phyloP scores from a whole-genome alignment of 2,888 invertebrate species.

The Teinopalpus imperialis region DNA sequence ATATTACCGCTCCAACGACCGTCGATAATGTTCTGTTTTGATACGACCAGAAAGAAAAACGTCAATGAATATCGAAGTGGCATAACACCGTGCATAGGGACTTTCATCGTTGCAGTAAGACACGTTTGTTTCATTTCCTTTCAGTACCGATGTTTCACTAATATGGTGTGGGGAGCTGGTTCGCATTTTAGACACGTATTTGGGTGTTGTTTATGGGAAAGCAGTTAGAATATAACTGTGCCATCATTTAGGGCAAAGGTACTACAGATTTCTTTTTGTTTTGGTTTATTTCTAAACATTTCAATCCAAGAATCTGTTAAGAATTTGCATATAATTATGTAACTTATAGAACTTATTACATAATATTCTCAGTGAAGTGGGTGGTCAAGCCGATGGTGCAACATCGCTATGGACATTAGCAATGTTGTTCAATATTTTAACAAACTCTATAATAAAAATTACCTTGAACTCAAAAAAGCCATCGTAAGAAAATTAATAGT shows the following conservation, averaged over 20 bases:
- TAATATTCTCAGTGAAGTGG: slow-evolving; percentile 27
- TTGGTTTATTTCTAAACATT: slow-evolving; percentile 54
- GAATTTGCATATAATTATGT: slow-evolving; percentile 28
- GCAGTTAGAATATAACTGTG: slow-evolving; percentile 61
- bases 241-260: slow-evolving; percentile 37
- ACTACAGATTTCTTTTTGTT: slow-evolving; percentile 23
- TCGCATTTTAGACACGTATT: slow-evolving; percentile 64
- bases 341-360: slow-evolving; percentile 29
- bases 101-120: slow-evolving; percentile 45
- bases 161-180: slow-evolving; percentile 52
- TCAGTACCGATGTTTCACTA: slow-evolving; percentile 56
- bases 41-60: slow-evolving; percentile 35
- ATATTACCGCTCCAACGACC: slow-evolving; percentile 44
- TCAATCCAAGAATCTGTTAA: slow-evolving; percentile 21
- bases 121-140: slow-evolving; percentile 70
- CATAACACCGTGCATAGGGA: slow-evolving; percentile 33
- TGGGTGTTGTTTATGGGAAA: slow-evolving; percentile 47
- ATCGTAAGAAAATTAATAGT: too few species aligned
- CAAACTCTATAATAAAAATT: too few species aligned
- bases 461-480: too few species aligned
- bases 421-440: too few species aligned
- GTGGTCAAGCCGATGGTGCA: slow-evolving; percentile 31
- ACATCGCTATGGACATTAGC: slow-evolving; percentile 2
- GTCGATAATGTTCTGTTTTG: slow-evolving; percentile 31
- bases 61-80: slow-evolving; percentile 36